Evolutionary conservation across 2,888 invertebrate genomes (phyloP).

Genomic region (Alsophila aescularia): DNA sequence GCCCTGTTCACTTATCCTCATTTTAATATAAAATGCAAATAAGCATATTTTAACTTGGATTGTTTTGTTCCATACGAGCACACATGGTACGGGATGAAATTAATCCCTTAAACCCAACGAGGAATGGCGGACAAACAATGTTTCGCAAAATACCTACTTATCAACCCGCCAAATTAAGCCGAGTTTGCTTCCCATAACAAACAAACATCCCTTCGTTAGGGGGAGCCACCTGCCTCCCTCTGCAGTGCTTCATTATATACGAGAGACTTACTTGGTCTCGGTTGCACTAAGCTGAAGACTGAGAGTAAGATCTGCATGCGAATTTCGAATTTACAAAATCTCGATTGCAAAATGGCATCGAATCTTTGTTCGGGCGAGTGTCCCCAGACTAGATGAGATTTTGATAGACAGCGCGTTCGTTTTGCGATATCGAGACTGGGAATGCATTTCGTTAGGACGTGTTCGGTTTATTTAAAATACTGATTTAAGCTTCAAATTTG

Average conservation of each 20-base stretch:
- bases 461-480: constrained; percentile 49
- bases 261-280: constrained; percentile 47
- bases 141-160: constrained; percentile 47
- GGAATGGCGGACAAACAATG: constrained; percentile 37
- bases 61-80: constrained; percentile 23
- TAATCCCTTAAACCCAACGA: constrained; percentile 39
- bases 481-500: constrained; percentile 28
- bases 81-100: constrained; percentile 33
- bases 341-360: constrained; percentile 62
- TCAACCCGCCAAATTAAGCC: constrained; percentile 58
- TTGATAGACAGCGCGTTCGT: constrained; percentile 58
- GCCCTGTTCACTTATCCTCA: constrained; percentile 7
- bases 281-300: constrained; percentile 56
- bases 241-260: constrained; percentile 57
- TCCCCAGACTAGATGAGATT: constrained; percentile 57
- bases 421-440: constrained; percentile 54
- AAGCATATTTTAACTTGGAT: constrained; percentile 16
- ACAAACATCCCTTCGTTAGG: constrained; percentile 49
- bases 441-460: constrained; percentile 60
- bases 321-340: constrained; percentile 74
- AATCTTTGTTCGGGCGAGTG: constrained; percentile 53
- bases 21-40: constrained; percentile 25
- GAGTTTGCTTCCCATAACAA: constrained; percentile 56
- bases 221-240: constrained; percentile 43
- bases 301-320: constrained; percentile 69